Conservation (phyloP, 64 coral and sea anemone genomes). For the Porites lutea region DNA sequence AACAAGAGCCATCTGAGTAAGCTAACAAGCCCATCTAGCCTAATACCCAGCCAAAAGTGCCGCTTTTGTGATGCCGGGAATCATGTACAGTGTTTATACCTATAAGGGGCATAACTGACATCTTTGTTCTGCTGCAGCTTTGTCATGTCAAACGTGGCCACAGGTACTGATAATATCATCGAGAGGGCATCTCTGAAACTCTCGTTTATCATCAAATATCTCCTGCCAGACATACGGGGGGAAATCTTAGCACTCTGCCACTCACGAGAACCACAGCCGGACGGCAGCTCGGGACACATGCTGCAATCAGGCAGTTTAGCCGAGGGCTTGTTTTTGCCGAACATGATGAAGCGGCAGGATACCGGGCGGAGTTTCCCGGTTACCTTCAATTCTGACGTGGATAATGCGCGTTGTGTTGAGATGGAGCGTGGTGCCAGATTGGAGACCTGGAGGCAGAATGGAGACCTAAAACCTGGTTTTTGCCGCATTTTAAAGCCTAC, state of each 20-base stretch:
- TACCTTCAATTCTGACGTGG: background rate
- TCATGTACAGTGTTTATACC: no score
- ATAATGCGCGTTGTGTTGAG: background rate
- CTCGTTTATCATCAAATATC: no score
- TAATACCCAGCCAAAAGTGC: no score
- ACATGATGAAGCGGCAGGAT: background rate
- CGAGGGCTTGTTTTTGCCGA: background rate
- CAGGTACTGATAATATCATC: no score
- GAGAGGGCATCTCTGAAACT: no score
- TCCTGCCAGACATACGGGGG: no score
- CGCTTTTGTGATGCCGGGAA: no score
- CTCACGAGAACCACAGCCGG: background rate
- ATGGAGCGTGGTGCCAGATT: background rate
- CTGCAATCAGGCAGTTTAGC: background rate
- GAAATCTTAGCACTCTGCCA: background rate
- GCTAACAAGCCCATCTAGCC: no score
- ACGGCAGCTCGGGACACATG: background rate
- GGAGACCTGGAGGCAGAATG: background rate
- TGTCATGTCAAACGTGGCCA: no score
- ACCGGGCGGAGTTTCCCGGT: background rate
- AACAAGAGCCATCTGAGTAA: no score
- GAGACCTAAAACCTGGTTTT: background rate
- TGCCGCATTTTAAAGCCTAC: background rate
- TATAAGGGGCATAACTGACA: no score
- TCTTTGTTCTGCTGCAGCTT: no score